Evolutionary conservation across 2,888 invertebrate species (phyloP), one percentile per base, ranked within the genome.

Genomic region (Homarus gammarus): DNA sequence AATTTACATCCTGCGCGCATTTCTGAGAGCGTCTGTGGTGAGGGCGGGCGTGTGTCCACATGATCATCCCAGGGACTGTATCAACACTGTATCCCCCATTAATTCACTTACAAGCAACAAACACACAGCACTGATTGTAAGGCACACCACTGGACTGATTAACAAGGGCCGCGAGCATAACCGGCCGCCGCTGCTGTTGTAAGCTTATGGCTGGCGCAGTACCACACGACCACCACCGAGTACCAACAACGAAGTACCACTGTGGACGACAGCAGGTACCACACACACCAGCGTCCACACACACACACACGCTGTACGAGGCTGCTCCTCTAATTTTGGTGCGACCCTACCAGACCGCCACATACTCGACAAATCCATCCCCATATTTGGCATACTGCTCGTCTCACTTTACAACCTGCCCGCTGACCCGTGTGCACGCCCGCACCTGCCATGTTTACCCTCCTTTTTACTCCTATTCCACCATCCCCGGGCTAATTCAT

Each of bases 371-470:
- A 90, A 90, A 90, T 90, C 90, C 90, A 83, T 73, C 56, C 61
- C 90, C 90, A 70, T 90, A 90, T 90, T 87, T 90, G 90, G 90
- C 64, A 61, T 90, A 87, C 61, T 73, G 61, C 56, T 68, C 90
- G 87, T 87, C 90, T 90, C 90, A 90, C 82, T 90, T 90, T 90
- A 90, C 90, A 90, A 70, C 83, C 51, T 44, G 78, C 87, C 75
- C 15, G 70, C 73, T 82, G 83, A 82, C 81, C 86, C 64, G 77
- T 31, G 73, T 81, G 44, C 40, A 81, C 72, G 84, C 64, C 77
- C 44, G 87, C 90, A 90, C 90, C 90, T 90, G 90, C 90, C 82
- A 18, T 70, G 31, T 86, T 78, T 68, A 70, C 75, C 83, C 27
- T 36, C 33, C 83, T 87, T 90, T 90, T 83, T 49, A 40, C 73